Percentiles rank a stretch among this genome's conserved stretches.
Conservation (phyloP, 2,888 invertebrate genomes). For the Philhelius pedissequus region DNA sequence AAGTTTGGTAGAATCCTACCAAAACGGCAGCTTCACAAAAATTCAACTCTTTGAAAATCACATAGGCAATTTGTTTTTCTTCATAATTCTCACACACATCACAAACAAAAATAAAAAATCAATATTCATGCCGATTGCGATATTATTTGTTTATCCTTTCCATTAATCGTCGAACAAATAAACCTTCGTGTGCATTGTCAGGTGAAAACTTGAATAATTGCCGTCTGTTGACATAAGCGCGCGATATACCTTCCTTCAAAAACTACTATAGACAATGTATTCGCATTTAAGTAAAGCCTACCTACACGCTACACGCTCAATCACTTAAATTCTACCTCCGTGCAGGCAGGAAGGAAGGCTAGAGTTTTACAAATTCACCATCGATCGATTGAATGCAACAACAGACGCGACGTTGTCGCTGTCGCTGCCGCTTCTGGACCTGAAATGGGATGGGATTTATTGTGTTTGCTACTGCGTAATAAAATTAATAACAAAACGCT, state of each 20-base stretch:
- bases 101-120: conserved; percentile 13
- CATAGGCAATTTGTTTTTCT: not conserved
- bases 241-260: conserved; percentile 20
- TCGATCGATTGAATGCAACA: conserved; percentile 51
- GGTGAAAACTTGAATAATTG: conserved; percentile 53
- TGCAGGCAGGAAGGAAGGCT: conserved; percentile 9
- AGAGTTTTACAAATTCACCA: conserved; percentile 19
- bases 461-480: conserved; percentile 72
- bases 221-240: conserved; percentile 53
- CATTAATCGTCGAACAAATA: conserved; percentile 60
- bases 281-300: not conserved
- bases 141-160: conserved; percentile 58
- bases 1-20: no score
- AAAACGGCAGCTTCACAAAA: no score
- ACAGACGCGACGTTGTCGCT: no score
- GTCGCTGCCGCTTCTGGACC: no score
- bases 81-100: not conserved
- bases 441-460: conserved; percentile 67
- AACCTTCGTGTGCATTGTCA: conserved; percentile 54
- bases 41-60: not conserved
- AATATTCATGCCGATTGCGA: conserved; percentile 21
- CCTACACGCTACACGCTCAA: conserved; percentile 2
- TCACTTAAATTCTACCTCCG: conserved; percentile 3
- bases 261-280: no score
- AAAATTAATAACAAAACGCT: conserved; percentile 78